Conservation (phyloP, 2,113 vertebrate genomes). For the Potamarius usumacintae region DNA sequence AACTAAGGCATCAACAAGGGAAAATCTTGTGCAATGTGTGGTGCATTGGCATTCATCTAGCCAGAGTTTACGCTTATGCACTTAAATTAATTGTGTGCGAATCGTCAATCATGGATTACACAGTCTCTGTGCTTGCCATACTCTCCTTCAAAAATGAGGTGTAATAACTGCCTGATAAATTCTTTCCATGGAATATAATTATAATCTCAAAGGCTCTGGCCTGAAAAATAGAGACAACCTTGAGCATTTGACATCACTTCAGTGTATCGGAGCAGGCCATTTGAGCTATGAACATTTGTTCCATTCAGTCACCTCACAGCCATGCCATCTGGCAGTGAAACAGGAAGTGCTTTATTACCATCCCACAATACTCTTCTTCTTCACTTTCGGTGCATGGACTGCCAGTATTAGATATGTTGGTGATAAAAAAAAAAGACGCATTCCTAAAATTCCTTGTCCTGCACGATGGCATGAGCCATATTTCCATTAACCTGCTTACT, state of each 20-base stretch:
- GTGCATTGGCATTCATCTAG: conserved; percentile 7
- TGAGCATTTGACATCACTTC: conserved; percentile 55
- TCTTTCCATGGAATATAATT: conserved; percentile 68
- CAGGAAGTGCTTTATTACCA: conserved; percentile 52
- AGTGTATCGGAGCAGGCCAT: conserved; percentile 35
- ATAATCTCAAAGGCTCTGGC: conserved; percentile 53
- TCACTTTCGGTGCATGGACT: conserved; percentile 47
- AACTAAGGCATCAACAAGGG: conserved; percentile 9
- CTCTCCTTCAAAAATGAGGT: conserved; percentile 38
- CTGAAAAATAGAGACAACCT: conserved; percentile 45
- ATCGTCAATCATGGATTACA: conserved; percentile 29
- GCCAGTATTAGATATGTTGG: neutral
- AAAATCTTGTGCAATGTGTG: conserved; percentile 5
- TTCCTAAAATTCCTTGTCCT: conserved; percentile 57
- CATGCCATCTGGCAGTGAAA: conserved; percentile 60
- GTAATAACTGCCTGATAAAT: conserved; percentile 53
- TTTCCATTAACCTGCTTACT: too few species aligned
- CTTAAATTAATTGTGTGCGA: conserved; percentile 37
- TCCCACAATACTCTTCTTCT: conserved; percentile 51
- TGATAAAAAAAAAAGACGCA: conserved; percentile 46
- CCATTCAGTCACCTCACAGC: conserved; percentile 58
- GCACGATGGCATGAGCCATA: conserved; percentile 6
- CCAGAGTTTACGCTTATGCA: conserved; percentile 1
- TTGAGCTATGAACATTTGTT: conserved; percentile 51
- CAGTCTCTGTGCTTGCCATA: conserved; percentile 56